phyloP scores from a whole-genome alignment of 2,113 vertebrate species.

The Anseranas semipalmata region DNA sequence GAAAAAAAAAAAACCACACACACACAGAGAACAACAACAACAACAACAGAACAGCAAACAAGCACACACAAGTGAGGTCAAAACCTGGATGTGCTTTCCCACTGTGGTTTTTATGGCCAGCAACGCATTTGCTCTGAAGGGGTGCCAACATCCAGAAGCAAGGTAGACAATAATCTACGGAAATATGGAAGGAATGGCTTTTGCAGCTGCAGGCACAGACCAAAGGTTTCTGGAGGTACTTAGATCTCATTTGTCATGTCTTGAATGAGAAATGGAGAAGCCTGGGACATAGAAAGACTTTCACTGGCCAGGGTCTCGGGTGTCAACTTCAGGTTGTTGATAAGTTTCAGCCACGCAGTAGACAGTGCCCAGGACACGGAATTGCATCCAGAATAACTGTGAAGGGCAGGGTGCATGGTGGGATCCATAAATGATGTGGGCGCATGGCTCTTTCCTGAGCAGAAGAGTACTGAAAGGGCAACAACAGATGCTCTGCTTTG shows the following conservation, averaged over 20 bases:
- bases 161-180: not conserved
- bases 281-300: not conserved
- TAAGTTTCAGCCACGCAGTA: not conserved
- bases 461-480: not conserved
- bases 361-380: not conserved
- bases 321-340: not conserved
- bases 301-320: not conserved
- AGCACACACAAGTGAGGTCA: fast-evolving
- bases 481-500: not conserved
- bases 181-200: not conserved
- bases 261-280: not conserved
- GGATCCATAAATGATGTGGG: not conserved
- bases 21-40: no score
- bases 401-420: fast-evolving
- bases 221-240: not conserved
- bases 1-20: not conserved
- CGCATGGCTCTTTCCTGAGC: not conserved
- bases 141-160: not conserved
- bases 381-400: not conserved
- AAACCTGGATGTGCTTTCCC: not conserved
- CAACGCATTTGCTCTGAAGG: not conserved
- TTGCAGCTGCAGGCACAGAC: not conserved
- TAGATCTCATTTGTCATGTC: not conserved
- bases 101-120: not conserved
- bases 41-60: no score